Base-by-base conservation (phyloP, 2,888 invertebrate genomes). In the Leptopterna dolabrata region DNA sequence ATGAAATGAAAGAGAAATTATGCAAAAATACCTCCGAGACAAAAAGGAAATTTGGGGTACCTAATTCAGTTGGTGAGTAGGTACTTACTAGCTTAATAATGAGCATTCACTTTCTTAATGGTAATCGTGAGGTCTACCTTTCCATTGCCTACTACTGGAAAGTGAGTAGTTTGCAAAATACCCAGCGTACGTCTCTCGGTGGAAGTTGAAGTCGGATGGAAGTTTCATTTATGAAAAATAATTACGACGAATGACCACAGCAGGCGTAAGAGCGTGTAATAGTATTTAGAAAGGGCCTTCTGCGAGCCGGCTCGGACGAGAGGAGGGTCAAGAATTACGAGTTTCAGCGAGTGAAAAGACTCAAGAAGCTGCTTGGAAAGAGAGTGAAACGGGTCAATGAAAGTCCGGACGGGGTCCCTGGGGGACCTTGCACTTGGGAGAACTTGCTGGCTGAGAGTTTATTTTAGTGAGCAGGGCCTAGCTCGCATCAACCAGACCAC, bases 331-430 rank as follows among this genome's bases (percentile, higher is more conserved):
- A 9, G 63, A 63, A 63, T 63, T 63, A 63, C 63, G 63, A 63
- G 63, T 63, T 63, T 63, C 63, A 63, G 63, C 24, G 63, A 63
- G 63, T 63, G 63, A 63, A 63, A 63, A 24, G 63, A 63, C 63
- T 19, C 19, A 24, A 63, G 63, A 63, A 63, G 63, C 24, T 63
- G 63, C 63, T 63, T 63, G 19, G 63, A 27, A 63, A 24, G 24
- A 24, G 19, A 63, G 63, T 63, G 63, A 63, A 63, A 63, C 63
- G 63, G 63, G 63, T 63, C 63, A 63, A 63, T 63, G 63, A 63
- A 63, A 63, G 63, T 63, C 63, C 63, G 63, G 63, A 24, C 9
- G 27, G 7, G 36, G 11, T 19, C 24, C 63, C 63, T 11, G 11
- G 24, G 27, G 27, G 63, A 19, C 63, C 63, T 63, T 63, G 63